Evolutionary conservation across 92 coral and sea anemone genomes (phyloP), one percentile per base, ranked within the genome.

Genomic region (Plumapathes pennacea): DNA sequence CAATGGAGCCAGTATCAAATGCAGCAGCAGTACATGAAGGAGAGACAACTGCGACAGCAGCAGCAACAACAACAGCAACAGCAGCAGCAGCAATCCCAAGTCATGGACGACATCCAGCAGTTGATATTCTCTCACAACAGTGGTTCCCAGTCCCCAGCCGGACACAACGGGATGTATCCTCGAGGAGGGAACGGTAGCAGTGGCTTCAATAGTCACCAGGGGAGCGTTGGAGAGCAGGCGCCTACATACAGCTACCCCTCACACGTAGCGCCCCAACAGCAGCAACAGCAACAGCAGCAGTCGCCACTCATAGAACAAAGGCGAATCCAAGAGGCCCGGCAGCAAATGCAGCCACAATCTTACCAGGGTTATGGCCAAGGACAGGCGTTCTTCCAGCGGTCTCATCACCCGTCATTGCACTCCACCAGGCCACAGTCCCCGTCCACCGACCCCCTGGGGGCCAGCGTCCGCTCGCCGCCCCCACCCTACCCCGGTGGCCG

Each of bases 401-500:
- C 96, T 24, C 80, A 89, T 31, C 60, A 72, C 32, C 78, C 84
- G 5, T 70, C 72, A 10, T 59, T 67, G 7, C 89, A 60, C 7
- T 63, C 85, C 37, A 86, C 95, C 24, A 90, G 96, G 0, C 73
- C 89, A 2, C 89, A 85, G 53, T 81, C 92, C 23, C 96, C 99
- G 10, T 72, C 98, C 3, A 75, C 99, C 8, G 96, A 83, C 36
- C 85, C 95, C 33, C 68, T 90, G 0, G 86, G 96, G 34, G 74
- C 80, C 2, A 82, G 75, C 63, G 95, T 90, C 18, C 91, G 97
- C 10, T 88, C 96, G 25, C 96, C 97, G 7, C 95, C 95, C 0
- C 97, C 97, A 20, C 97, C 97, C 30, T 90, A 90, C 72, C 97
- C 96, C 3, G 83, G 90, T 11, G 50, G 57, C 32, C 88, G 90